A percentile compares a stretch with the other conserved stretches of the same genome.
Evolutionary conservation across 35 echinoderm and acorn worm species (phyloP).

Genomic region (Strongylocentrotus purpuratus): DNA sequence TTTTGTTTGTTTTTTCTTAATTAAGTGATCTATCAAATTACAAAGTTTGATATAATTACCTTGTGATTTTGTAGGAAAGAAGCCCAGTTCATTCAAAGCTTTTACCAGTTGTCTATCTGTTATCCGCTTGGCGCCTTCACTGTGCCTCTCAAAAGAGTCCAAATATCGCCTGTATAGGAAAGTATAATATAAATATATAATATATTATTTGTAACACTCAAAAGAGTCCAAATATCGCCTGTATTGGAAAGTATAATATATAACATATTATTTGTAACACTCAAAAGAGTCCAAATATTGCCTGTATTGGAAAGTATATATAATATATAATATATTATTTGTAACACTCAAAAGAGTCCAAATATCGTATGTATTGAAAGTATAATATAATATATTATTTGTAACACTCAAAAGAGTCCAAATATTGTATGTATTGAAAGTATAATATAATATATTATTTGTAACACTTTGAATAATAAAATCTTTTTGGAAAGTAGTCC

Average conservation of each 20-base stretch:
- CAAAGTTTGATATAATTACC: neutral
- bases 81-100: slow-evolving; percentile 43
- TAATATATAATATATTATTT: neutral
- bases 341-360: slow-evolving; percentile 42
- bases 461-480: neutral
- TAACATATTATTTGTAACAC: too few species aligned
- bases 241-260: neutral
- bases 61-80: slow-evolving; percentile 63
- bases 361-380: slow-evolving; percentile 34
- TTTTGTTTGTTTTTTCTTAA: too few species aligned
- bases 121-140: slow-evolving; percentile 19
- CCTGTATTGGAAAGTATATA: neutral
- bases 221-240: slow-evolving; percentile 57
- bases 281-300: slow-evolving; percentile 54
- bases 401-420: slow-evolving; percentile 42
- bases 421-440: slow-evolving; percentile 33
- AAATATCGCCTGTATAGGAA: slow-evolving; percentile 45
- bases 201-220: slow-evolving; percentile 28
- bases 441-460: neutral
- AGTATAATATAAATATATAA: too few species aligned
- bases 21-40: too few species aligned
- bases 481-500: too few species aligned
- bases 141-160: slow-evolving; percentile 44
- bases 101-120: slow-evolving; percentile 21
- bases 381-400: neutral